Conservation (phyloP, 2,888 invertebrate genomes). For the Carcina quercana region DNA sequence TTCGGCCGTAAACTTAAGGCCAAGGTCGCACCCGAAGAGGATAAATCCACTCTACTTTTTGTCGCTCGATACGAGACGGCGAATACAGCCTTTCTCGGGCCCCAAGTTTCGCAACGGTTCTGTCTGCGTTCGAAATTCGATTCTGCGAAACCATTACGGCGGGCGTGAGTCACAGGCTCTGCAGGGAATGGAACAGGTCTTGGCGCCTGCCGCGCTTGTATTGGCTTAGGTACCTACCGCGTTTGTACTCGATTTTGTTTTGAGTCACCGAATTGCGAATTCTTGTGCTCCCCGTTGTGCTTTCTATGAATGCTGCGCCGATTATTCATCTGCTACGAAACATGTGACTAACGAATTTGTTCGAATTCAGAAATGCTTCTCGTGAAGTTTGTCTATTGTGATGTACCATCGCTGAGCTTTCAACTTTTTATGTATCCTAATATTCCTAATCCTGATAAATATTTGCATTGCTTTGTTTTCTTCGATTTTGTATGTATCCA, state of each 20-base stretch:
- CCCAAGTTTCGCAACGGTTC: slow-evolving; percentile 45
- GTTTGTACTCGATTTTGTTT: slow-evolving; percentile 11
- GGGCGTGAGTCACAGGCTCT: slow-evolving; percentile 40
- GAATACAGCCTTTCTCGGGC: slow-evolving; percentile 29
- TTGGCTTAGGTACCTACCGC: slow-evolving; percentile 13
- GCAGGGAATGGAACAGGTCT: slow-evolving; percentile 51
- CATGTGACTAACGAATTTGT: no score
- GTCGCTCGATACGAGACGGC: slow-evolving; percentile 4
- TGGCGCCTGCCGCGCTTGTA: slow-evolving; percentile 20
- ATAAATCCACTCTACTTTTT: slow-evolving; percentile 9
- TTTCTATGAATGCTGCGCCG: no score
- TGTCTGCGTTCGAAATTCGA: slow-evolving; percentile 35
- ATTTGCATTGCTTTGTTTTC: no score
- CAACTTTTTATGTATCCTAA: no score
- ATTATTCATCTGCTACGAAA: no score
- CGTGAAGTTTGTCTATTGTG: no score
- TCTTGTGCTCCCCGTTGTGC: slow-evolving; percentile 16
- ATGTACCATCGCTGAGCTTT: no score
- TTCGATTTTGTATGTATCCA: no score
- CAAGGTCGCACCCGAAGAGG: slow-evolving; percentile 8
- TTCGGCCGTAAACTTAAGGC: slow-evolving; percentile 5
- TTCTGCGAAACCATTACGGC: slow-evolving; percentile 49
- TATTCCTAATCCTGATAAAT: no score
- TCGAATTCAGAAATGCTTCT: no score
- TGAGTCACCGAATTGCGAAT: slow-evolving; percentile 23